Conservation (phyloP, 2,797 vertebrate species). For the Trichosurus vulpecula region DNA sequence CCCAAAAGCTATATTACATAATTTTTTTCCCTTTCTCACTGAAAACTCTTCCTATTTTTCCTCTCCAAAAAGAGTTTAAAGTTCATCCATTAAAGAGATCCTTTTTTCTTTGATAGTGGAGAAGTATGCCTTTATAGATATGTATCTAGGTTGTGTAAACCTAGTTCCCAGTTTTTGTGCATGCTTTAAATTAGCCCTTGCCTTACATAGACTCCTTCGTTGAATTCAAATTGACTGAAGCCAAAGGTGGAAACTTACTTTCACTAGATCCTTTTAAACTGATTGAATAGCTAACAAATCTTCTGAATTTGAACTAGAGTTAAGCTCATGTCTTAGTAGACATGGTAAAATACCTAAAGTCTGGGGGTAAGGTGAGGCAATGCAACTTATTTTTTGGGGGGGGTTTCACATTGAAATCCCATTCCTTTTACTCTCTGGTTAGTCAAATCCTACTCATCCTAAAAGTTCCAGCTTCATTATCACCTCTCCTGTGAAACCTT, state of each 20-base stretch:
- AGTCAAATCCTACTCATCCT: not conserved
- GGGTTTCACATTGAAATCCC: not conserved
- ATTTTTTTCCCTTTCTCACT: constrained; percentile 19
- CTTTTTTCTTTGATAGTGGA: constrained; percentile 3
- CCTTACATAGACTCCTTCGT: not conserved
- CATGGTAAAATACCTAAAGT: not conserved
- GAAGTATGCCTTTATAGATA: constrained; percentile 6
- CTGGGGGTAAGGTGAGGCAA: not conserved
- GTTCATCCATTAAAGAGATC: not conserved
- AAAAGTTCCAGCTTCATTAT: not conserved
- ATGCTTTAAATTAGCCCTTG: not conserved
- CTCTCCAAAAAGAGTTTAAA: constrained; percentile 14
- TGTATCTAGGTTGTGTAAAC: not conserved
- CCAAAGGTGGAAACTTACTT: not conserved
- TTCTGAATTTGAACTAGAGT: not conserved
- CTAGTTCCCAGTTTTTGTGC: constrained; percentile 7
- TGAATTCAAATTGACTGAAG: not conserved
- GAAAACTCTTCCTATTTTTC: not conserved
- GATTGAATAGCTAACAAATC: not conserved
- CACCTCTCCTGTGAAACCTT: no score
- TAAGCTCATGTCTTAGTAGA: not conserved
- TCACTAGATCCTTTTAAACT: not conserved
- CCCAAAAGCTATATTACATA: constrained; percentile 47
- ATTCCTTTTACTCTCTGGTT: not conserved
- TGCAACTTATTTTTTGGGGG: no score